These are phyloP conservation scores for Euwallacea similis DNA, from an alignment of 1,140 invertebrate genomes.

Conservation along the genomic window DNA sequence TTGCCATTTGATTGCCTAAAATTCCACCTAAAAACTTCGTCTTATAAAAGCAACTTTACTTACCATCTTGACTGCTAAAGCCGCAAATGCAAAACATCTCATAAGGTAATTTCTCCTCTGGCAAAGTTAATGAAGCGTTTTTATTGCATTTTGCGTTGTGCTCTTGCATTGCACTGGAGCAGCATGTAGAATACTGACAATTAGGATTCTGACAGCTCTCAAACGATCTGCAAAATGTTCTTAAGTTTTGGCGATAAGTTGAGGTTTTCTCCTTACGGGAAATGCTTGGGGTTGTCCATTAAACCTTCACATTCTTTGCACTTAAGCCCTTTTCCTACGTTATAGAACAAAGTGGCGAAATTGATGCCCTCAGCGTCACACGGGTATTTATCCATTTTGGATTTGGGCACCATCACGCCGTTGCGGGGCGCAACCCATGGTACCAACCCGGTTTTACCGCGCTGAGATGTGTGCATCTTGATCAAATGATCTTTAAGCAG, in stretches of 20 bases:
- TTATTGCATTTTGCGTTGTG: constrained; percentile 64
- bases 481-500: constrained; percentile 48
- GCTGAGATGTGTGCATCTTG: constrained; percentile 47
- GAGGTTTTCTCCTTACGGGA: constrained; percentile 60
- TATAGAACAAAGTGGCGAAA: constrained; percentile 42
- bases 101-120: constrained; percentile 59
- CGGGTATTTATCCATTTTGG: constrained; percentile 56
- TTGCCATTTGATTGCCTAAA: constrained; percentile 66
- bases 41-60: constrained; percentile 40
- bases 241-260: not conserved
- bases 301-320: constrained; percentile 74
- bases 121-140: constrained; percentile 59
- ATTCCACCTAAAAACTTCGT: constrained; percentile 7
- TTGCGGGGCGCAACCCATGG: constrained; percentile 52
- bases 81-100: constrained; percentile 75
- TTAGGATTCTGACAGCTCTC: constrained; percentile 66
- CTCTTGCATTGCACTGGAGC: constrained; percentile 71
- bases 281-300: constrained; percentile 66
- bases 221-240: constrained; percentile 60
- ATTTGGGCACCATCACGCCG: constrained; percentile 55
- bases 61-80: constrained; percentile 65
- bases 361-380: constrained; percentile 46
- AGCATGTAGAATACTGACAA: constrained; percentile 76
- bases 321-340: constrained; percentile 57
- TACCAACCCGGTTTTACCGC: constrained; percentile 52